Percentiles rank a stretch among this genome's conserved stretches.
Conservation (phyloP, 2,113 vertebrate genomes). For the Passer montanus region DNA sequence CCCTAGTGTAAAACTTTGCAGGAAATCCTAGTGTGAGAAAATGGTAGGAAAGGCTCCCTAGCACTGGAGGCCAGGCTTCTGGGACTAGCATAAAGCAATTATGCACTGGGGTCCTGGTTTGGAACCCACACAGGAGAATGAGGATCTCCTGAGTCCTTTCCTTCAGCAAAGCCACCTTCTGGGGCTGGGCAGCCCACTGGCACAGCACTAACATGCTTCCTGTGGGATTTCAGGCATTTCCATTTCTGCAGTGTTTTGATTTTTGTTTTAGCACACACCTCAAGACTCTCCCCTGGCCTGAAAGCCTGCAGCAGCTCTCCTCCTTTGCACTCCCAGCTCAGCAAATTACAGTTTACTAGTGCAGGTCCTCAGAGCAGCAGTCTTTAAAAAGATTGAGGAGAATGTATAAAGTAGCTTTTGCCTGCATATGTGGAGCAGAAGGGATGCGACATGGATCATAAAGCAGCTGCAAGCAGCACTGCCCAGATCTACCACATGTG, state of each 20-base stretch:
- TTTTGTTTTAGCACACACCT: background rate
- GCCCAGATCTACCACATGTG: background rate
- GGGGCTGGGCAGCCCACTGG: background rate
- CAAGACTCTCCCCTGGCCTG: background rate
- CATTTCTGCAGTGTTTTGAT: fast-evolving
- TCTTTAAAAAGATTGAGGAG: background rate
- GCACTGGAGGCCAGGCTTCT: background rate
- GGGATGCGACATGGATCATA: background rate
- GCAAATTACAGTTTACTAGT: background rate
- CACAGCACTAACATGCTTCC: background rate
- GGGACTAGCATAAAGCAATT: background rate
- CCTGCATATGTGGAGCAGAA: background rate
- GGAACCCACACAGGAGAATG: background rate
- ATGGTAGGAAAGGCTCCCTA: background rate
- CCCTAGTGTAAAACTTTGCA: background rate
- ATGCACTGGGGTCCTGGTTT: background rate
- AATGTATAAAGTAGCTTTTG: background rate
- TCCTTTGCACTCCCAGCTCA: background rate
- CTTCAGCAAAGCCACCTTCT: background rate
- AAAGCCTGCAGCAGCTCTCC: background rate
- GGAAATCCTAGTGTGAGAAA: background rate
- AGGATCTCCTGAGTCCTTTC: background rate
- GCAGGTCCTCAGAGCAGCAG: background rate
- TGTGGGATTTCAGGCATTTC: background rate
- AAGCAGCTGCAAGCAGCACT: background rate